Conservation (phyloP, 1,140 invertebrate genomes). For the Drosophila eugracilis region DNA sequence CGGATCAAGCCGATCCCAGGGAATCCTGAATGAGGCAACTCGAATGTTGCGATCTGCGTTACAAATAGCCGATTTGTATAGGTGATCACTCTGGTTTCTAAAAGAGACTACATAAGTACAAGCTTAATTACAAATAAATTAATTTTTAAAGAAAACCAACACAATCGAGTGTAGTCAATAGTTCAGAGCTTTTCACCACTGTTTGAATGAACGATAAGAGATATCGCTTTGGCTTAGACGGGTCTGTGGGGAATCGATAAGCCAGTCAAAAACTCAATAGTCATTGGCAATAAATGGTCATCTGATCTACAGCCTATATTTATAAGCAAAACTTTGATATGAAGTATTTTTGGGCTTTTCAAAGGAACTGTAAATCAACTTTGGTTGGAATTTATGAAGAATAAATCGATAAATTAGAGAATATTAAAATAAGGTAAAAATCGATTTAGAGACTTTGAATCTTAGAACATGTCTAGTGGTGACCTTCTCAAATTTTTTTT, state of each 20-base stretch:
- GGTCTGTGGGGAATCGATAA: conserved; percentile 14
- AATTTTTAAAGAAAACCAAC: conserved; percentile 38
- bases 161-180: not conserved
- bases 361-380: not conserved
- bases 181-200: conserved; percentile 3
- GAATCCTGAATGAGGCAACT: conserved; percentile 52
- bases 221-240: not conserved
- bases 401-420: not conserved
- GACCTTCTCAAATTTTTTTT: too few species aligned
- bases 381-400: not conserved
- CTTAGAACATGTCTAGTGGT: too few species aligned
- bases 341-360: not conserved
- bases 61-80: conserved; percentile 27
- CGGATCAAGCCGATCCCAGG: conserved; percentile 49
- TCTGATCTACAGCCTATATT: conserved; percentile 6
- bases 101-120: conserved; percentile 28
- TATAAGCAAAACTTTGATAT: not conserved
- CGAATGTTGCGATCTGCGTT: conserved; percentile 57
- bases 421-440: too few species aligned
- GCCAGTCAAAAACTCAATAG: not conserved
- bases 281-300: conserved; percentile 28
- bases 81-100: conserved; percentile 25
- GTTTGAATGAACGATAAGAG: not conserved
- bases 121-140: conserved; percentile 58
- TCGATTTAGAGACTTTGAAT: too few species aligned